Percentiles rank a stretch among this genome's conserved stretches.
Evolutionary conservation across 1,140 invertebrate species (phyloP).

Genomic region (Ostrea denselamellosa): DNA sequence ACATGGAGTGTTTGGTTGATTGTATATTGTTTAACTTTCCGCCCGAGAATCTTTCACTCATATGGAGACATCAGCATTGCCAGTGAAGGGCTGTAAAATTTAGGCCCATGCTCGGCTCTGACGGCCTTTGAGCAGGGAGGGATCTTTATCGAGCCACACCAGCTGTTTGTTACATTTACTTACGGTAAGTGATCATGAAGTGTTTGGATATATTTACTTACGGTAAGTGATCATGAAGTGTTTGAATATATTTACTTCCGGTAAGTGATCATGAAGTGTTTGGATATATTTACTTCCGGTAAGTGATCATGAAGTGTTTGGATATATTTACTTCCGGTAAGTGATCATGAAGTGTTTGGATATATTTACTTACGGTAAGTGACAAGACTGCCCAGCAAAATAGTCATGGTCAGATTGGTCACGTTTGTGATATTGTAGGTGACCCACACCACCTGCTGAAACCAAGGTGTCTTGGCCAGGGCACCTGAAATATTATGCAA

Average conservation of each 20-base stretch:
- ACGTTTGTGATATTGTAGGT: constrained; percentile 44
- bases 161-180: too few species aligned
- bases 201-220: neutral
- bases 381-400: neutral
- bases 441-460: constrained; percentile 48
- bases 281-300: neutral
- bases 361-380: neutral
- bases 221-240: neutral
- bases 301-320: neutral
- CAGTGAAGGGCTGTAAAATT: too few species aligned
- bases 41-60: too few species aligned
- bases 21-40: too few species aligned
- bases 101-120: too few species aligned
- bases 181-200: neutral
- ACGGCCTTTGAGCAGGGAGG: too few species aligned
- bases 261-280: neutral
- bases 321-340: neutral
- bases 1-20: neutral
- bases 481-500: neutral
- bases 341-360: neutral
- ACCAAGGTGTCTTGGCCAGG: constrained; percentile 44
- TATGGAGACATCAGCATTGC: too few species aligned
- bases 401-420: constrained; percentile 28
- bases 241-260: neutral
- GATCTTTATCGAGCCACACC: too few species aligned